Evolutionary conservation across 2,113 vertebrate species (phyloP), one percentile per base, ranked within the genome.

Genomic region (Lynx canadensis): DNA sequence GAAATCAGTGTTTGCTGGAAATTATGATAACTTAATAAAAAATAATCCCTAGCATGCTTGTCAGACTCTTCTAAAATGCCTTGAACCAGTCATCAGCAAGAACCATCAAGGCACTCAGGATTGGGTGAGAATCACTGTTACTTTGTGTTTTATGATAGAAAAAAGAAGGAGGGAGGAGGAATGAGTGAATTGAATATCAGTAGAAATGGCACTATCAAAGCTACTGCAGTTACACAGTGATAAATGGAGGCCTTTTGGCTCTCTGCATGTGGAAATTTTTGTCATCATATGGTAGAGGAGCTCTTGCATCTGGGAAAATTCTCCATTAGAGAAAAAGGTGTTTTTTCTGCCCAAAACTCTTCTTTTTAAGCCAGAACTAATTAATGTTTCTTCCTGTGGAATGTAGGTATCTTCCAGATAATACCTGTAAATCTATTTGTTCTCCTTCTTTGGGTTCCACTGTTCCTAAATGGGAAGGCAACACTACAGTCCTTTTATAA

Each of bases 101-200:
- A 96, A 99, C 95, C 99, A 99, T 33, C 92, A 92, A 68, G 99
- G 99, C 95, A 98, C 99, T 21, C 99, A 99, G 86, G 98, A 97
- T 8, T 99, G 99, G 99, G 99, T 99, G 98, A 98, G 97, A 93
- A 29, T 21, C 74, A 3, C 57, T 65, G 13, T 63, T 80, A 85
- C 31, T 90, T 45, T 84, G 3, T 80, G 16, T 81, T 90, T 90
- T 85, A 18, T 48, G 38, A 45, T 87, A 60, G n/a, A 23, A n/a
- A 2, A 33, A 45, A 66, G 45, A 23, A 13, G n/a, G 23, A 5
- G 8, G 16, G 23, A 31, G 36, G 52, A 48, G 38, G 16, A 8
- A 52, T 33, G 6, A 74, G 23, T 69, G 36, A 52, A 25, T 60
- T 76, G n/a, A 55, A 18, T 76, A 91, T 31, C 50, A 29, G 25